Conservation (phyloP, 2,888 invertebrate genomes). For the Branchinecta sandiegonensis region DNA sequence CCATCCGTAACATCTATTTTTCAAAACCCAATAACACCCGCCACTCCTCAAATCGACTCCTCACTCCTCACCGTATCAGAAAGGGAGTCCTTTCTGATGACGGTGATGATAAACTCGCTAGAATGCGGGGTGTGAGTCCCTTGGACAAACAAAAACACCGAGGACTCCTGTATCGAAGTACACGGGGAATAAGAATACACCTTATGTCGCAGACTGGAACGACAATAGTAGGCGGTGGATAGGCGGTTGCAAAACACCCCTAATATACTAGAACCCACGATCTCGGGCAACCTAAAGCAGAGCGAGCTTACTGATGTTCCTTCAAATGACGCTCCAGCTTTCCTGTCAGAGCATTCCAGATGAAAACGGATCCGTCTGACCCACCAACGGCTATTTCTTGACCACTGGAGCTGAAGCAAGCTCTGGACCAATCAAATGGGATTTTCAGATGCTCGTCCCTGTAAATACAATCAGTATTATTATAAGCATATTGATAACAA, state of each 20-base stretch:
- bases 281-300: neutral
- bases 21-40: no score
- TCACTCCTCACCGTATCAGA: no score
- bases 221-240: conserved; percentile 20
- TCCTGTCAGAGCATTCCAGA: conserved; percentile 71
- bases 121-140: no score
- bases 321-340: conserved; percentile 61
- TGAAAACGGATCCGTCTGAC: conserved; percentile 72
- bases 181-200: no score
- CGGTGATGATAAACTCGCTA: no score
- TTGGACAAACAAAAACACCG: no score
- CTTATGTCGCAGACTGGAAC: conserved; percentile 20
- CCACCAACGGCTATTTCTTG: conserved; percentile 81
- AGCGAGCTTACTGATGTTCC: conserved; percentile 39
- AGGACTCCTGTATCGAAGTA: no score
- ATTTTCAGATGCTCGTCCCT: conserved; percentile 92
- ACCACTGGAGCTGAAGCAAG: conserved; percentile 79
- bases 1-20: no score
- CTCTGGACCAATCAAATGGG: conserved; percentile 84
- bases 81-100: no score
- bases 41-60: no score
- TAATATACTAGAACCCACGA: neutral
- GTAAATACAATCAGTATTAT: conserved; percentile 31
- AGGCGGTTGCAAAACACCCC: conserved; percentile 2
- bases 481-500: no score